Base-by-base conservation (phyloP, 2,797 vertebrate genomes). In the Siniperca obscura region DNA sequence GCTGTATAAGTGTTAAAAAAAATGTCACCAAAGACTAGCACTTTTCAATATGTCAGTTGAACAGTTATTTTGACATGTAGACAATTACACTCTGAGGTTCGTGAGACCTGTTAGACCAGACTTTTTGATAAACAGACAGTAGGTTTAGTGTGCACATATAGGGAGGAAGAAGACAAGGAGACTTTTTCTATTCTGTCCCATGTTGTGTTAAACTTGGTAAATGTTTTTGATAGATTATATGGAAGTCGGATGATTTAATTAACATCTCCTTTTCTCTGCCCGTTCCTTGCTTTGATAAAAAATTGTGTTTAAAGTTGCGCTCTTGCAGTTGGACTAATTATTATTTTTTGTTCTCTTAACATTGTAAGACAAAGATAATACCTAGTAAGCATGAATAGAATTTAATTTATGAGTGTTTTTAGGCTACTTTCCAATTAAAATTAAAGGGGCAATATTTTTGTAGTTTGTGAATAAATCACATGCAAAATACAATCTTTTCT, bases 321-420 rank as follows among this genome's bases (percentile, higher is more conserved):
- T 82, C 65, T 74, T 59, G 38, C 64, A 62, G 59, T 50, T 46
- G 22, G 25, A 69, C 40, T 85, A 76, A 91, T 90, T 78, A 57
- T 68, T 70, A 17, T 66, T 44, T 48, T 46, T 81, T 68, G 40
- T 30, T 71, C 70, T 46, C 17, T 70, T 80, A 48, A 76, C 55
- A 42, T 50, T 73, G 59, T 59, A 30, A 77, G 27, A 56, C 59
- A 59, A 46, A 38, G 30, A 82, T 38, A 60, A 77, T 62, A 30
- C 36, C 7, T 40, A 44, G 67, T 67, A 36, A 69, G 82, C 60
- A 71, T 55, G n/a, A 61, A 59, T 44, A 53, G n/a, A 36, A 76
- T 55, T 14, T 6, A 67, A 38, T 34, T 40, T 12, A 13, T 44
- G 67, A 52, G 64, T 56, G 34, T 40, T 68, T 74, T 77, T 60